A percentile compares a stretch with the other conserved stretches of the same genome.
Evolutionary conservation across 1,140 invertebrate genomes (phyloP).

Genomic region (Leptestheria dahalacensis): DNA sequence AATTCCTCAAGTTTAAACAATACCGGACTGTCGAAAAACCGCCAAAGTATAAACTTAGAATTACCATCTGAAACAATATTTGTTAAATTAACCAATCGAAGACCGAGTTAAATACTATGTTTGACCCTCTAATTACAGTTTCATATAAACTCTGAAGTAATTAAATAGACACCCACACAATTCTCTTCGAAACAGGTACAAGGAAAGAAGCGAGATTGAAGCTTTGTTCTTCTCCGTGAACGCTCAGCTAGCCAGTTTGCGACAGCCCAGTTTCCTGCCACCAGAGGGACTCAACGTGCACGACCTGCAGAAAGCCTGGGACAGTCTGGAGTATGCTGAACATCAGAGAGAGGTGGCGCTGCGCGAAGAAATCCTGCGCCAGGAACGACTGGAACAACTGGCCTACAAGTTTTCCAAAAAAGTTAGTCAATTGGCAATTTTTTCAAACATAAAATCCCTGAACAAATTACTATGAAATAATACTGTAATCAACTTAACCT

Average conservation of each 20-base stretch:
- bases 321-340: conserved; percentile 81
- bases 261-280: conserved; percentile 75
- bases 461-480: too few relatives aligned
- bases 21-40: conserved; percentile 95
- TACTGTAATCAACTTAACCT: too few relatives aligned
- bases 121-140: too few relatives aligned
- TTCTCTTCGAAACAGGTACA: conserved; percentile 74
- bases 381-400: conserved; percentile 85
- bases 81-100: too few relatives aligned
- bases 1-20: conserved; percentile 80
- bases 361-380: conserved; percentile 74
- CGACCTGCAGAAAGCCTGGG: conserved; percentile 87
- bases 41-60: conserved; percentile 84
- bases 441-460: conserved; percentile 25
- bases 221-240: conserved; percentile 93
- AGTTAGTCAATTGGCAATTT: too few relatives aligned
- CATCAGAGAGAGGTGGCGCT: conserved; percentile 84
- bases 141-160: too few relatives aligned
- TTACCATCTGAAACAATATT: too few relatives aligned
- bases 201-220: conserved; percentile 92
- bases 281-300: conserved; percentile 79
- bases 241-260: conserved; percentile 81
- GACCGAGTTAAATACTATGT: too few relatives aligned
- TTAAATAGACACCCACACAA: too few relatives aligned
- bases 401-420: conserved; percentile 94